Base-by-base conservation (phyloP, 2,797 vertebrate genomes). In the Euthynnus affinis region DNA sequence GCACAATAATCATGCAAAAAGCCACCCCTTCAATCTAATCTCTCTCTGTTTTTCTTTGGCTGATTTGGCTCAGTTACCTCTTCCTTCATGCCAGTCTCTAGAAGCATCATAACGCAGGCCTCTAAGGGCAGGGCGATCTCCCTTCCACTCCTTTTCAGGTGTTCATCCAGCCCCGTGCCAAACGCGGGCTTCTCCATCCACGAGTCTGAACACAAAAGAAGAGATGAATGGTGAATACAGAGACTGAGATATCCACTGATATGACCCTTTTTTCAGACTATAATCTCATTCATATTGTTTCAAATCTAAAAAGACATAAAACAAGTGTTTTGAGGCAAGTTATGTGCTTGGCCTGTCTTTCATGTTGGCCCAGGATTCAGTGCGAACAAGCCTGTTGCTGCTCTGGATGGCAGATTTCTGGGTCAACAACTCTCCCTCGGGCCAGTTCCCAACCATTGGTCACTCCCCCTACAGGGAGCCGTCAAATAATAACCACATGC, bases 111-210 rank as follows among this genome's bases (percentile, higher is more conserved):
- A 73, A 99, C 96, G 15, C 98, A 99, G 77, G 98, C 98, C 86
- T 99, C 98, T 0, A 99, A 80, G 0, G 98, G 98, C 63, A 99
- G 94, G 0, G 98, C 98, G 0, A 99, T 95, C 85, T 99, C 98
- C 22, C 98, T 96, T 37, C 96, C 91, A 0, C 98, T 99, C 80
- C 98, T 96, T 74, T 99, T 99, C 82, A 99, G 95, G 79, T 99
- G 98, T 58, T 99, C 98, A 2, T 99, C 98, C 87, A 99, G 76
- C 0, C 93, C 95, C 0, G 97, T 99, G 67, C 98, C 98, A 34
- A 99, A 99, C 0, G 98, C 98, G 4, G 98, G 98, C 81, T 99
- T 99, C 90, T 99, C 98, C 0, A 94, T 97, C 98, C 98, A 99
- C 17, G 97, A 98, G 92, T 99, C 98, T 99, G 76, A 71, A 83